Base-by-base conservation (phyloP, 2,797 vertebrate genomes). In the Avahi laniger region DNA sequence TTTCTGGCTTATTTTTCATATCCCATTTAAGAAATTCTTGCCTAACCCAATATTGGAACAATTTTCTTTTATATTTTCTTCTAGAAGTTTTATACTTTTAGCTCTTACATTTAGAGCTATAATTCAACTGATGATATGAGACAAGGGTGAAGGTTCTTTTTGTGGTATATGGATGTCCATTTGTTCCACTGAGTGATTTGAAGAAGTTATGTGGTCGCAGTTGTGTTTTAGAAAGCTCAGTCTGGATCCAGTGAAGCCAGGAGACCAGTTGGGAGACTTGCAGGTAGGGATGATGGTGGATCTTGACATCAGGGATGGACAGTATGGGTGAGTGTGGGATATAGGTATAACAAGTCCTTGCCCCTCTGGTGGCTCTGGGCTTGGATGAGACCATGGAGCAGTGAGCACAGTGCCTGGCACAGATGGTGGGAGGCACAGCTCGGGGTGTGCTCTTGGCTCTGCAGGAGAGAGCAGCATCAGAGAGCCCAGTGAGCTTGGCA, bases 361-460 rank as follows among this genome's bases (percentile, higher is more conserved):
- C 26, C 9, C 9, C 41, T 89, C 57, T 6, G 20, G 17, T 3
- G 17, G 4, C 87, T 65, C 7, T 43, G 48, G 11, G 48, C 33
- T 48, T 41, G 11, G 54, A 33, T 10, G 33, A 54, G 3, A 30
- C 20, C 11, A 26, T 30, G 28, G 26, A 18, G 4, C 4, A 7
- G 20, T 0, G 0, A 70, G 17, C 26, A 30, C 0, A 5, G 41
- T 50, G 1, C 4, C 18, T 17, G 30, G n/a, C 57, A 14, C 14
- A 41, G 24, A 59, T 11, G 0, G 15, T 38, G 38, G 33, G 20
- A 38, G 38, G 7, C 43, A 35, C 35, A 14, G 17, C 4, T 14
- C 13, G 48, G 38, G 52, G 38, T n/a, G 26, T 43, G 11, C 20
- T 35, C 14, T 1, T 4, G 35, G n/a, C 12, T 5, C 43, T 52